These are phyloP conservation scores for Tragelaphus oryx DNA, from an alignment of 2,797 vertebrate species.

Conservation along the genomic window DNA sequence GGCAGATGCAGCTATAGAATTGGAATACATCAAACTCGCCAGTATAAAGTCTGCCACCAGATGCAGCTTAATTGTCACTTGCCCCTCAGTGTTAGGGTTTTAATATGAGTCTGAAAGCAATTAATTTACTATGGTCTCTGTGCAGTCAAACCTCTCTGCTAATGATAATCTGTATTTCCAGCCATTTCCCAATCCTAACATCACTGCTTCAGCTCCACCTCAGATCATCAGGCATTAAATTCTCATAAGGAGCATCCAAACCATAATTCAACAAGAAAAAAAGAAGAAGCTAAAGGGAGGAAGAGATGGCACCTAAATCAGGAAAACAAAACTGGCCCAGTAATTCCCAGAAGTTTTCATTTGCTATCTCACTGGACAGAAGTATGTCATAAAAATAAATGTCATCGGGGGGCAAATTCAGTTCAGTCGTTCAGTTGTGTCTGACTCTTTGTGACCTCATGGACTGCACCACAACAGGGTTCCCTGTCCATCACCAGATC, in stretches of 20 bases:
- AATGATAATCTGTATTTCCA: neutral
- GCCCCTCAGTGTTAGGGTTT: neutral
- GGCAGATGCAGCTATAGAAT: neutral
- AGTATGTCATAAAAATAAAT: neutral
- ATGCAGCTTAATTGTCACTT: neutral
- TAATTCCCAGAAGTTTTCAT: neutral
- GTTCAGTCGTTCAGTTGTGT: neutral
- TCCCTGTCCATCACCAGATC: neutral
- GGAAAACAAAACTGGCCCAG: neutral
- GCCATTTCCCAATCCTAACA: neutral
- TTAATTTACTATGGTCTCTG: neutral
- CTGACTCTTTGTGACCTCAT: neutral
- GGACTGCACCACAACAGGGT: neutral
- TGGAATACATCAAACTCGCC: neutral
- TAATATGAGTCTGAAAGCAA: neutral
- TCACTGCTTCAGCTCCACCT: neutral
- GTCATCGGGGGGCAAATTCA: neutral
- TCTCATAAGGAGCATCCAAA: neutral
- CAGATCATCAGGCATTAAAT: neutral
- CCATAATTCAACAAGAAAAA: neutral
- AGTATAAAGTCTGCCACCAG: neutral
- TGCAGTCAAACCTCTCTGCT: neutral
- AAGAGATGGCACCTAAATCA: neutral
- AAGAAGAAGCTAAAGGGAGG: neutral
- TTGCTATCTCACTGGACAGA: neutral